Conservation (phyloP, 2,113 vertebrate species). For the Lepus timidus region DNA sequence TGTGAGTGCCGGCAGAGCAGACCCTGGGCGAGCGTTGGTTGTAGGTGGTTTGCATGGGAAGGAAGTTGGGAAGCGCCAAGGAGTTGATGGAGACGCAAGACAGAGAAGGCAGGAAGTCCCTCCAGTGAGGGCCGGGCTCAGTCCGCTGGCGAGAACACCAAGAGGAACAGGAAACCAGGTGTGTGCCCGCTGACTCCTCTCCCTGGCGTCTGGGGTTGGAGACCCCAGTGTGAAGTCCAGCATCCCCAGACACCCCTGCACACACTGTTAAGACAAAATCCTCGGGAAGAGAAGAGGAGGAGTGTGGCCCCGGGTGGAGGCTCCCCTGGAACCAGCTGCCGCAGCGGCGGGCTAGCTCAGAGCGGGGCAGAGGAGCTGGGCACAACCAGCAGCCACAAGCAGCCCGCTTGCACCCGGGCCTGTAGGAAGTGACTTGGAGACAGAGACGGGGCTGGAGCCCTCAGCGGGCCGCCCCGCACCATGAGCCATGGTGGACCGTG, state of each 20-base stretch:
- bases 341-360: fast-evolving
- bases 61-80: fast-evolving
- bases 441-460: too few species aligned
- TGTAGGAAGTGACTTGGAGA: fast-evolving
- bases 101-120: neutral
- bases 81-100: neutral
- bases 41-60: neutral
- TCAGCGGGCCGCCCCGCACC: too few species aligned
- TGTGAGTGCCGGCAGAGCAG: neutral
- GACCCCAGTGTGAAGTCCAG: fast-evolving
- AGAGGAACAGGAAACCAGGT: fast-evolving
- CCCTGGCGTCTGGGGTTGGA: too few species aligned
- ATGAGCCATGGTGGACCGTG: too few species aligned
- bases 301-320: fast-evolving
- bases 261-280: neutral
- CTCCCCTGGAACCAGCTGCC: fast-evolving
- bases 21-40: fast-evolving
- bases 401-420: fast-evolving
- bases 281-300: neutral
- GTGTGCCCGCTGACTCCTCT: fast-evolving
- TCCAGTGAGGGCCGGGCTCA: neutral
- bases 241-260: fast-evolving
- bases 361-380: fast-evolving
- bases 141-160: fast-evolving
- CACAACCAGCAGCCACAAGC: fast-evolving